These are phyloP conservation scores for Uloborus diversus DNA, from an alignment of 1,140 invertebrate species.

Conservation along the genomic window DNA sequence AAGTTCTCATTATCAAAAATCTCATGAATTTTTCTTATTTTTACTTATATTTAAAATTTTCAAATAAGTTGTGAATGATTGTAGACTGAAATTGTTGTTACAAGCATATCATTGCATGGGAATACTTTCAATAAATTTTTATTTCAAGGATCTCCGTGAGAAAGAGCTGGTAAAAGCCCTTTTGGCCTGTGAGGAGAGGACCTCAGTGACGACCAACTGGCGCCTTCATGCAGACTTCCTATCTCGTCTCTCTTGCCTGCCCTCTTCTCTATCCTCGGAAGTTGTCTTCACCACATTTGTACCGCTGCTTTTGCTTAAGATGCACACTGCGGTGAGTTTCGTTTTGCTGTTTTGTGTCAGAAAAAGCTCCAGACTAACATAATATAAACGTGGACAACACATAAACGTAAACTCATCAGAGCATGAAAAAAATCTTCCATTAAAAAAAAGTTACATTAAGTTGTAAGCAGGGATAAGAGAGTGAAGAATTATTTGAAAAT, in stretches of 20 bases:
- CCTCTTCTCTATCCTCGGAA: conserved; percentile 73
- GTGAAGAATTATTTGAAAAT: too few species aligned
- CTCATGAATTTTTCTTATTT: too few species aligned
- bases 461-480: too few species aligned
- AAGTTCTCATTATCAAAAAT: too few species aligned
- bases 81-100: neutral
- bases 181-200: conserved; percentile 73
- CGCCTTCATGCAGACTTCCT: conserved; percentile 73
- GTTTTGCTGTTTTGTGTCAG: neutral
- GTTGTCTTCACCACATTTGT: conserved; percentile 76
- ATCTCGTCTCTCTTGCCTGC: conserved; percentile 72
- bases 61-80: neutral
- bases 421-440: too few species aligned
- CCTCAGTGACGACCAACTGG: conserved; percentile 75
- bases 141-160: conserved; percentile 25
- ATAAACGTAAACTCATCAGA: too few species aligned
- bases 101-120: neutral
- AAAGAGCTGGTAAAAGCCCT: conserved; percentile 72
- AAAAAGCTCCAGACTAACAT: neutral
- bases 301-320: conserved; percentile 72
- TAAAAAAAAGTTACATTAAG: too few species aligned
- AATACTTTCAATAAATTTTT: neutral
- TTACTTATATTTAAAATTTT: too few species aligned
- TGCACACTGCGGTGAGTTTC: conserved; percentile 72
- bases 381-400: too few species aligned